phyloP scores from a whole-genome alignment of 2,888 invertebrate genomes.

The Drosophila planitibia region DNA sequence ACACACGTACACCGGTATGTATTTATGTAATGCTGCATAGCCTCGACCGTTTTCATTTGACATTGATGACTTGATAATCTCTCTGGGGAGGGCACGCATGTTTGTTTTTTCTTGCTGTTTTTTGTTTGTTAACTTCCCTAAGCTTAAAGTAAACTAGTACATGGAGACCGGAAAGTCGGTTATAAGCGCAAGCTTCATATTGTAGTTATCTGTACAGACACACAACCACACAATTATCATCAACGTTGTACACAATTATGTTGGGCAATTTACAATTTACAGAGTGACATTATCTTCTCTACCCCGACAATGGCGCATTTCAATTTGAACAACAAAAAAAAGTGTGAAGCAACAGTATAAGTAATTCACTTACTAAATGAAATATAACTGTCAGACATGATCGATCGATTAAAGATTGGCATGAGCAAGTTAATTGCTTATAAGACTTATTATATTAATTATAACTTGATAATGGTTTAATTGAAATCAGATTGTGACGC shows the following conservation, averaged over 20 bases:
- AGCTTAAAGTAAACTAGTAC: constrained; percentile 21
- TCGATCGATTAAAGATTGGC: neutral
- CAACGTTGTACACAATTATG: constrained; percentile 34
- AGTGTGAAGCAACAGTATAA: neutral
- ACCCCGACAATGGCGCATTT: neutral
- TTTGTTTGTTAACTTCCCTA: constrained; percentile 4
- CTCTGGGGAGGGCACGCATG: constrained; percentile 38
- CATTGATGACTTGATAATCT: constrained; percentile 58
- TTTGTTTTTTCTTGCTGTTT: constrained; percentile 8
- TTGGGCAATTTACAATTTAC: constrained; percentile 36
- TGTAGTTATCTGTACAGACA: constrained; percentile 12
- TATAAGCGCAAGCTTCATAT: constrained; percentile 16
- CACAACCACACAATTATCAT: constrained; percentile 29
- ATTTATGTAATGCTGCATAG: constrained; percentile 43
- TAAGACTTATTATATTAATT: neutral
- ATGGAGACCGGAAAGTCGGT: constrained; percentile 44
- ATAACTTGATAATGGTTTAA: neutral
- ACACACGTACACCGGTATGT: neutral
- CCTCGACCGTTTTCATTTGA: constrained; percentile 47
- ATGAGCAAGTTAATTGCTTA: neutral
- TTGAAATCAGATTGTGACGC: neutral
- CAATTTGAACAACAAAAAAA: neutral
- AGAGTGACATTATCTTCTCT: constrained; percentile 10
- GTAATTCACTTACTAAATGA: neutral
- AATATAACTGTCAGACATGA: neutral